Base-by-base conservation (phyloP, 2,888 invertebrate genomes). In the Drosophila emarginata region DNA sequence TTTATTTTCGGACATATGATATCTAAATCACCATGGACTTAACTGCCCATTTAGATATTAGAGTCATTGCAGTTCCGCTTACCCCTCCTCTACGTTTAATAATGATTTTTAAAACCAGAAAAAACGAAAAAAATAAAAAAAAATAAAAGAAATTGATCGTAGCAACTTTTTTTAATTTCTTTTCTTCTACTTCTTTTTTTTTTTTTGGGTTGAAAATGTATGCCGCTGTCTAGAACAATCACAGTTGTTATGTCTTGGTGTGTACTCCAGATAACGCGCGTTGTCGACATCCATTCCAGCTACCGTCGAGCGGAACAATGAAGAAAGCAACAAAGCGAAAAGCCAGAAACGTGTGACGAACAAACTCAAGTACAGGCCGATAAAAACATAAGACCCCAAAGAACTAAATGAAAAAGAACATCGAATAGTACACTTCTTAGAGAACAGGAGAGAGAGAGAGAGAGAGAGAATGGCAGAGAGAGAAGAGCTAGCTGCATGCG, bases 241-340 rank as follows among this genome's bases (percentile, higher is more conserved):
- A 50, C 50, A 28, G 51, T n/a, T 23, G 45, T 40, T 54, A n/a
- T n/a, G 9, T 71, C 15, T 51, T 40, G 61, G 52, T 74, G 57
- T 73, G 61, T 82, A 80, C 79, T 81, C 79, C 86, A 81, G 87
- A 80, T 81, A 86, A 86, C 84, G 73, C 80, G 62, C 76, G 66
- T 62, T 78, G 64, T 76, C 69, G 81, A 45, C 45, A 45, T 74
- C 64, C 79, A 59, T 65, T 45, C 61, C 67, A 67, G 67, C 73
- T 62, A 72, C 73, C 73, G 73, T 59, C 72, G 50, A 61, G 61
- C 71, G 72, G 72, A 65, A 71, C 72, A 61, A 57, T 72, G 63
- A 63, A 73, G 72, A 72, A 73, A 72, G 73, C 73, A 40, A 39
- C 67, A 72, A 73, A 73, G 63, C 63, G 63, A 57, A 73, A 69